phyloP scores from a whole-genome alignment of 92 coral and sea anemone species.

The Phenganax stokvisi region DNA sequence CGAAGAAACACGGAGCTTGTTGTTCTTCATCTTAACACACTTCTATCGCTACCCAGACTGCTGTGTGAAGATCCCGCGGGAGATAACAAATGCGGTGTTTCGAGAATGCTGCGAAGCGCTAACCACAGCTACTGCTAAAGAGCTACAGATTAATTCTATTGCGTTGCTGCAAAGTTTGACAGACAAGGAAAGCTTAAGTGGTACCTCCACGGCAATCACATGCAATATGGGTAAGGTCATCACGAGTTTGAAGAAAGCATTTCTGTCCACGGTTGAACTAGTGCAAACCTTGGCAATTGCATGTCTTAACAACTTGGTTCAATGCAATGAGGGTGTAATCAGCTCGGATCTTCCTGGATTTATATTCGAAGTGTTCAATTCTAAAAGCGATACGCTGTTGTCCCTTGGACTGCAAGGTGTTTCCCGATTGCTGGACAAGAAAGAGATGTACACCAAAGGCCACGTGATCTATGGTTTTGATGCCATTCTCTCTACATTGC shows the following conservation, averaged over 20 bases:
- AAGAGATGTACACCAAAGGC: slow-evolving; percentile 63
- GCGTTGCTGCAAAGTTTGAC: slow-evolving; percentile 55
- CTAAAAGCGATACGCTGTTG: slow-evolving; percentile 64
- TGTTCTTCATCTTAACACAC: slow-evolving; percentile 57
- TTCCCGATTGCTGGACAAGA: slow-evolving; percentile 42
- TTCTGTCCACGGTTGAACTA: slow-evolving; percentile 55
- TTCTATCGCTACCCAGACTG: slow-evolving; percentile 52
- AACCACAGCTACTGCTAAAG: slow-evolving; percentile 49
- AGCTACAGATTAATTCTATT: slow-evolving; percentile 60
- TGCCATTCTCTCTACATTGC: slow-evolving; percentile 56
- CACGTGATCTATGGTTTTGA: slow-evolving; percentile 79
- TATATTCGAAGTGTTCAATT: slow-evolving; percentile 70
- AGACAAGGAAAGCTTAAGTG: slow-evolving; percentile 27
- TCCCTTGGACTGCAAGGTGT: slow-evolving; percentile 74
- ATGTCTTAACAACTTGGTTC: slow-evolving; percentile 6
- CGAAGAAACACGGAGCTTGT: slow-evolving; percentile 56
- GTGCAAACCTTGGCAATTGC: slow-evolving; percentile 42
- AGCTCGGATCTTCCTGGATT: slow-evolving; percentile 56
- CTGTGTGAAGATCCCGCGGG: slow-evolving; percentile 35
- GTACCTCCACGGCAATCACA: slow-evolving; percentile 3
- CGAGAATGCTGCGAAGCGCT: slow-evolving; percentile 60
- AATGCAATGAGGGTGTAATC: slow-evolving; percentile 41
- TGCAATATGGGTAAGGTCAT: slow-evolving; percentile 37
- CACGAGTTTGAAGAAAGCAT: slow-evolving; percentile 70
- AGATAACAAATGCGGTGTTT: slow-evolving; percentile 48